Base-by-base conservation (phyloP, 2,797 vertebrate genomes). In the Lemur catta region DNA sequence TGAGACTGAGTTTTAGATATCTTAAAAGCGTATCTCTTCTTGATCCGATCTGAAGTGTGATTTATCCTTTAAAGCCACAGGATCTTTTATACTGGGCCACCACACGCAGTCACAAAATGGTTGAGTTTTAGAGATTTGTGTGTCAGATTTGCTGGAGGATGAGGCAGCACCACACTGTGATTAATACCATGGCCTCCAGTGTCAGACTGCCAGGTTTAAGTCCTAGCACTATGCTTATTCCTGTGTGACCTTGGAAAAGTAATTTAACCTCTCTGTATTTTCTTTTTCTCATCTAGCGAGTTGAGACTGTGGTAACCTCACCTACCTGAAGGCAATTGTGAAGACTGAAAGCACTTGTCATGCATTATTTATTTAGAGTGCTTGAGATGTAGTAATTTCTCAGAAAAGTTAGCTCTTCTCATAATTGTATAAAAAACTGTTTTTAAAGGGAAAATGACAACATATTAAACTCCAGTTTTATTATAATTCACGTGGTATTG, bases 231-330 rank as follows among this genome's bases (percentile, higher is more conserved):
- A 26, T 38, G n/a, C 7, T 67, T 67, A 55, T 63, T 93, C 65
- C 93, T 84, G 28, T 87, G 95, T 89, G 79, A 72, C 76, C 65
- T 69, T n/a, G 71, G 82, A 50, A 94, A 81, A 81, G 71, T 74
- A 46, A 38, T 65, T 84, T 93, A 80, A 61, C 41, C 35, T 95
- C 86, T 87, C 92, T 91, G 63, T 85, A 3, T 89, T 93, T 93
- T 46, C 55, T 1, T 94, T 95, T 95, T 95, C 65, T 93, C 79
- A 92, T 84, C 78, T 94, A 52, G 82, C 95, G 82, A 90, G 33
- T 15, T 46, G 22, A 86, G 48, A 33, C 75, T 84, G 20, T 84
- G 20, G 81, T 95, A 84, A 84, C 85, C 59, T 95, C 46, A 80
- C 35, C 82, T 92, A 65, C 63, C 84, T 76, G 74, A 88, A 95